Base-by-base conservation (phyloP, 2,888 invertebrate species). In the Eristalinus aeneus region DNA sequence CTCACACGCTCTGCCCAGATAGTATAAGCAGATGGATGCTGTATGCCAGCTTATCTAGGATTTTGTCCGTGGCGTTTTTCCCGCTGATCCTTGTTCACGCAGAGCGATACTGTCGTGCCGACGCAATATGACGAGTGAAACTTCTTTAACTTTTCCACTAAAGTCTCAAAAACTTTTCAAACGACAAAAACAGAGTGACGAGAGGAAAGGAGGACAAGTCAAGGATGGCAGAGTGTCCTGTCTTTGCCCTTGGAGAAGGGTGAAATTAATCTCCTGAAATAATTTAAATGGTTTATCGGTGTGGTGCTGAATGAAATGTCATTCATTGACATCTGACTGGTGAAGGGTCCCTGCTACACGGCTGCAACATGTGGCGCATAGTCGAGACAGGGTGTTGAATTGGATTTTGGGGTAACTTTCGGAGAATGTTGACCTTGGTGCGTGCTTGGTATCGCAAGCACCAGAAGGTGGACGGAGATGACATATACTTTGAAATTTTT, bases 41-140 rank as follows among this genome's bases (percentile, higher is more conserved):
- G 64, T 54, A 54, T 54, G 54, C 56, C 32, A 32, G 58, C 58
- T 78, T 78, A 78, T 78, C 71, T 72, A 64, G 60, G 36, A 78
- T 65, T 64, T 22, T 63, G 31, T 39, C 22, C n/a, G 11, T n/a
- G n/a, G 22, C 9, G 2, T 58, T 64, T 58, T 9, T 27, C 0
- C 27, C 11, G 23, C 20, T 56, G 9, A 27, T 27, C 46, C 46
- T 46, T 46, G 46, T 46, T 46, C 61, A 27, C 27, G 34, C 16
- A 74, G n/a, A 20, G 46, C 8, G 16, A 31, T 58, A 65, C 20
- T n/a, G n/a, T 8, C 20, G 23, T 56, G 36, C 16, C 23, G 34
- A 54, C 27, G 67, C 53, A 22, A 72, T 63, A 32, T 63, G 72
- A 34, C 22, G 34, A 67, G 16, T 10, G 46, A 23, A 65, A 74